These are phyloP conservation scores for Palythoa caribaeorum DNA, from an alignment of 92 coral and sea anemone species.

Conservation along the genomic window DNA sequence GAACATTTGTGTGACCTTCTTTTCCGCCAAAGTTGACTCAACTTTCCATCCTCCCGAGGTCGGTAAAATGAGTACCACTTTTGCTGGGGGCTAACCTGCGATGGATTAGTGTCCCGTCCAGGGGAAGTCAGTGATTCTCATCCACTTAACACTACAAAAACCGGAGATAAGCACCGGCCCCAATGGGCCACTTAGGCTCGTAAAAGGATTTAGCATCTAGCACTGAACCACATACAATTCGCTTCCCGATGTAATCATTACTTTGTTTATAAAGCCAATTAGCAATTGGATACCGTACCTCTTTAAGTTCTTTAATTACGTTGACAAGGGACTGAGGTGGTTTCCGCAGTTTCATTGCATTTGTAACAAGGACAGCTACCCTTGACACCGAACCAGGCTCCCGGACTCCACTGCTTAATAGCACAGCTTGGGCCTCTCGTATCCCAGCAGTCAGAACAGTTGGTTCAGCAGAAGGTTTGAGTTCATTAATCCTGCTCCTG, in stretches of 20 bases:
- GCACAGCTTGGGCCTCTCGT: constrained; percentile 32
- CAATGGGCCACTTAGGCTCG: too few species aligned
- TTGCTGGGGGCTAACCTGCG: too few species aligned
- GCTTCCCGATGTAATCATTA: not conserved
- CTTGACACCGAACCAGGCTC: constrained; percentile 36
- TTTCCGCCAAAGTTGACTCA: too few species aligned
- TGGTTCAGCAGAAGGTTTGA: constrained; percentile 35
- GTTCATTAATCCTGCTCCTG: constrained; percentile 24
- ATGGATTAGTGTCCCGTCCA: too few species aligned
- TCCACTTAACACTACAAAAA: too few species aligned
- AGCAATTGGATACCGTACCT: constrained; percentile 40
- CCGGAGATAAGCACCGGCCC: too few species aligned
- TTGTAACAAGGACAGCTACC: constrained; percentile 66
- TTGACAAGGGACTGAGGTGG: constrained; percentile 46
- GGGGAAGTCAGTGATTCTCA: too few species aligned
- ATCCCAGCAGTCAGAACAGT: constrained; percentile 41
- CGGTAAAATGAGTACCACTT: too few species aligned
- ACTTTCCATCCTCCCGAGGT: too few species aligned
- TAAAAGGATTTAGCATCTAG: not conserved
- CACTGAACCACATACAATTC: not conserved
- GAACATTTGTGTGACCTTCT: too few species aligned
- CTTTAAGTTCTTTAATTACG: constrained; percentile 57
- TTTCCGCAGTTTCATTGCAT: constrained; percentile 58
- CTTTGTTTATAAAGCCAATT: not conserved
- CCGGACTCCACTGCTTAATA: constrained; percentile 55